Conservation (phyloP, 2,888 invertebrate genomes). For the Cecidostiba fungosa region DNA sequence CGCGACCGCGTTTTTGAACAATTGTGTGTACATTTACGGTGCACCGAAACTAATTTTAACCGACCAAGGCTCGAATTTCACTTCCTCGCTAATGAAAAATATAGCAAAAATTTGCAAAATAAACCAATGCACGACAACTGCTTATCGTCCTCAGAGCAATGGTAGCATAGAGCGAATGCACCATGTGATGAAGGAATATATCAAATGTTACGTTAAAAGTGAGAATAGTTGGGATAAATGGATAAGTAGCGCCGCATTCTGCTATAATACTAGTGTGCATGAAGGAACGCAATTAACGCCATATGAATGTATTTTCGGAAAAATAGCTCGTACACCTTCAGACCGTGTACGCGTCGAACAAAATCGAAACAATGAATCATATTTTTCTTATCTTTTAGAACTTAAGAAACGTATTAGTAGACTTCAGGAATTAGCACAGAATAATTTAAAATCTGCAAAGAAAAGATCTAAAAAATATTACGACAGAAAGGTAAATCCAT, state of each 20-base stretch:
- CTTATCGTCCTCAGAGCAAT: slow-evolving; percentile 40
- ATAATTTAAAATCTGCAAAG: slow-evolving; percentile 9
- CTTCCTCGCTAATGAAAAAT: slow-evolving; percentile 14
- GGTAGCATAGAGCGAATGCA: slow-evolving; percentile 36
- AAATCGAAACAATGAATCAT: background rate
- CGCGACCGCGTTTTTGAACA: slow-evolving; percentile 26
- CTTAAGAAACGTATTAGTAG: background rate
- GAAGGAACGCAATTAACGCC: slow-evolving; percentile 20
- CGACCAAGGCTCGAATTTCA: slow-evolving; percentile 45
- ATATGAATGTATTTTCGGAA: slow-evolving; percentile 31
- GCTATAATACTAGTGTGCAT: slow-evolving; percentile 27
- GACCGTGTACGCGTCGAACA: background rate
- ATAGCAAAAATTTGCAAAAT: slow-evolving; percentile 30
- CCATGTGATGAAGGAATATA: slow-evolving; percentile 12
- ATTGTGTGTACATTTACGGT: slow-evolving; percentile 12
- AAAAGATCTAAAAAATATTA: background rate
- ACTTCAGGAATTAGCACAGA: background rate
- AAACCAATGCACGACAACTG: background rate
- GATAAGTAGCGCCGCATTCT: background rate
- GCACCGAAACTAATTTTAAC: slow-evolving; percentile 23
- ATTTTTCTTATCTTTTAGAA: slow-evolving; percentile 15
- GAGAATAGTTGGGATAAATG: slow-evolving; percentile 7
- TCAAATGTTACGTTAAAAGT: slow-evolving; percentile 17
- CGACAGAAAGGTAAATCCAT: background rate
- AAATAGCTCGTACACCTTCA: background rate